A percentile compares a stretch with the other conserved stretches of the same genome.
Conservation (phyloP, 2,888 invertebrate genomes). For the Anorthoa munda region DNA sequence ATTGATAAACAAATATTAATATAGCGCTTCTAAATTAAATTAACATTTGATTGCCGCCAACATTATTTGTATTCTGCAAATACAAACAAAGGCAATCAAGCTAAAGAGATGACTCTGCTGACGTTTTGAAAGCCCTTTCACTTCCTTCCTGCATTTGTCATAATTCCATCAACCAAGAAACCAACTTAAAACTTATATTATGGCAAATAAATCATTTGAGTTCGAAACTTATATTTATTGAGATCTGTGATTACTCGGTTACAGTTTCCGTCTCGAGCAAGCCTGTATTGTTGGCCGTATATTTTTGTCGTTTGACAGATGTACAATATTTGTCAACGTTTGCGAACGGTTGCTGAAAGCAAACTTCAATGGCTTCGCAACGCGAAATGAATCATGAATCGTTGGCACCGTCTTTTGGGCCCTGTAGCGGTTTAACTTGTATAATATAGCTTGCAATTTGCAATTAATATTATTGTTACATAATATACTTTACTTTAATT, state of each 20-base stretch:
- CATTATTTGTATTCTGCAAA: conserved; percentile 39
- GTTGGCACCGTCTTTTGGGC: conserved; percentile 63
- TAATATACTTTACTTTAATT: too few species aligned
- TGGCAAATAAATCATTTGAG: conserved; percentile 47
- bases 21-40: conserved; percentile 10
- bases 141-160: conserved; percentile 10
- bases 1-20: background rate
- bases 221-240: conserved; percentile 62
- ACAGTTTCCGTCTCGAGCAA: conserved; percentile 55
- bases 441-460: too few species aligned
- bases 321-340: conserved; percentile 84
- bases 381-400: conserved; percentile 82
- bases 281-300: conserved; percentile 58
- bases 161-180: conserved; percentile 43
- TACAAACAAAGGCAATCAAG: conserved; percentile 41
- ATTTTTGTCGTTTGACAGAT: conserved; percentile 83
- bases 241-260: conserved; percentile 45
- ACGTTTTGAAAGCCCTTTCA: conserved; percentile 35
- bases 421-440: too few species aligned
- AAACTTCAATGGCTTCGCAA: conserved; percentile 79
- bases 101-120: conserved; percentile 25
- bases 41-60: conserved; percentile 33
- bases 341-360: conserved; percentile 77
- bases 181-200: conserved; percentile 49
- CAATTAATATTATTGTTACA: too few species aligned